These are phyloP conservation scores for Clarias fuscus DNA, from an alignment of 2,797 vertebrate genomes.

Conservation along the genomic window DNA sequence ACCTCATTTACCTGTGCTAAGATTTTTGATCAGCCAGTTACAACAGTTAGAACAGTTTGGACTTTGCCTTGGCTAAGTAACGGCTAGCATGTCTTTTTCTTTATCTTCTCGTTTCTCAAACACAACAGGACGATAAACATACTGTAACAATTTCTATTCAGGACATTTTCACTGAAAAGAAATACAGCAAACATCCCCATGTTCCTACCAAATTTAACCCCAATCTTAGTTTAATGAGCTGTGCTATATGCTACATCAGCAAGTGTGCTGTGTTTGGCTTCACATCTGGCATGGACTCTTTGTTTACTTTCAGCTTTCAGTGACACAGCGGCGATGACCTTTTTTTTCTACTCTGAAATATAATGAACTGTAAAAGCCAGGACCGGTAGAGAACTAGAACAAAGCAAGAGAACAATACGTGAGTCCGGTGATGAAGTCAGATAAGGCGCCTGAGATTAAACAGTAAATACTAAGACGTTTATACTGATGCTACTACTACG, in stretches of 20 bases:
- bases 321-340: conserved; percentile 6
- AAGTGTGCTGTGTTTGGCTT: background rate
- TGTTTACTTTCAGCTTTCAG: conserved; percentile 18
- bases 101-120: background rate
- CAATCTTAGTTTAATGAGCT: background rate
- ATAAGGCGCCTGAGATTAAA: background rate
- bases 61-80: conserved; percentile 11
- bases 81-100: background rate
- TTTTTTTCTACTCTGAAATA: conserved; percentile 24
- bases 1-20: background rate
- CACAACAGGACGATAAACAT: background rate
- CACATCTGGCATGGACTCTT: background rate
- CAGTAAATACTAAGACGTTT: background rate
- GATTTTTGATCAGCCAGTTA: background rate
- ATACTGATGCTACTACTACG: background rate
- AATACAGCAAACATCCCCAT: background rate
- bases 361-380: conserved; percentile 14
- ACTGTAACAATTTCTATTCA: background rate
- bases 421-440: background rate
- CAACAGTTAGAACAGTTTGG: background rate
- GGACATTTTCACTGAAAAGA: background rate
- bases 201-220: background rate
- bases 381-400: background rate
- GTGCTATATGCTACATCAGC: background rate
- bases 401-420: background rate